phyloP scores from a whole-genome alignment of 2,888 invertebrate species.

The Luperina nickerlii region DNA sequence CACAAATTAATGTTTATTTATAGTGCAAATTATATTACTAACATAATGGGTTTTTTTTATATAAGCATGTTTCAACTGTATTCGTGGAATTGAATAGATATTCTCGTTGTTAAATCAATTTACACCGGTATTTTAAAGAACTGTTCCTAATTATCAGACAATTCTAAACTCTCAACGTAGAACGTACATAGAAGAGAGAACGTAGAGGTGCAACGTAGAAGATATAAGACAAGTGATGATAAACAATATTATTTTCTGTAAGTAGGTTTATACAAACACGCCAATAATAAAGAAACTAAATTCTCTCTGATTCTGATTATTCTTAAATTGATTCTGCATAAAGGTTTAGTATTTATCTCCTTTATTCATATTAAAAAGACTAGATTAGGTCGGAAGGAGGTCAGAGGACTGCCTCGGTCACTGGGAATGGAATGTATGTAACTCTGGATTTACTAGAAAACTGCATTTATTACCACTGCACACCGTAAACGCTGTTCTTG shows the following conservation, averaged over 20 bases:
- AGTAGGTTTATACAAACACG: background rate
- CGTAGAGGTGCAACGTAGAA: fast-evolving
- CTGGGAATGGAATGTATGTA: background rate
- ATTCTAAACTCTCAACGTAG: background rate
- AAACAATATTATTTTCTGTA: background rate
- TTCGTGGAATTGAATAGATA: background rate
- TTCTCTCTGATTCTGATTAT: background rate
- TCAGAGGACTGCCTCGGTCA: background rate
- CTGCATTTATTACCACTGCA: background rate
- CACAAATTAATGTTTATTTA: background rate
- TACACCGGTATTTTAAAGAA: background rate
- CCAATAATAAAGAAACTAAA: background rate
- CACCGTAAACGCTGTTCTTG: background rate
- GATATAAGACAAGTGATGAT: background rate
- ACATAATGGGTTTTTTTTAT: background rate
- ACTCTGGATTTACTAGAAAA: too few relatives aligned
- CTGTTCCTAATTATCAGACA: background rate
- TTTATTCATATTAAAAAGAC: background rate
- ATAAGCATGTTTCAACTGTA: background rate
- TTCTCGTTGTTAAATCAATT: background rate
- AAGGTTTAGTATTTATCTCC: background rate
- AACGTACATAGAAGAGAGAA: too few relatives aligned
- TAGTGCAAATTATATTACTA: background rate
- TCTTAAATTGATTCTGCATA: background rate
- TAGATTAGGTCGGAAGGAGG: background rate